Evolutionary conservation across 2,113 vertebrate genomes (phyloP), one percentile per base, ranked within the genome.

Genomic region (Spea multiplicata): DNA sequence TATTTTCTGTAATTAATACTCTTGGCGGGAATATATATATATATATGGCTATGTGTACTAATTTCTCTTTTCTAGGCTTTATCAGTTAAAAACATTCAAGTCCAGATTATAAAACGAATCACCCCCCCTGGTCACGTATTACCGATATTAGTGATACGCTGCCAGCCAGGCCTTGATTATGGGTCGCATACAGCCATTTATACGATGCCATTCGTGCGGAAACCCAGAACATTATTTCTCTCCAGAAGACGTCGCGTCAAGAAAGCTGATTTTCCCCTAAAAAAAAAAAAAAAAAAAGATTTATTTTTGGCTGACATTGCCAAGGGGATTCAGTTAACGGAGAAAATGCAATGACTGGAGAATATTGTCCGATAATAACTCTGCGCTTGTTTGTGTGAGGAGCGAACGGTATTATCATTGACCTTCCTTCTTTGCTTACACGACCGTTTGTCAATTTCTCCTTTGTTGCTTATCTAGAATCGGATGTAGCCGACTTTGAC

Each of bases 401-500:
- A 57, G 44, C 52, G 4, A 47, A 45, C 64, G 16, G 64, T 4
- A 30, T 68, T 59, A 68, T 47, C 64, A 68, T 73, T 74, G 78
- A 74, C 78, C 71, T 73, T 68, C 48, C 70, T 73, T 66, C 49
- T 79, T 72, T 66, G 50, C 62, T 79, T 67, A 66, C 70, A 57
- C 8, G 62, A 57, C 44, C 62, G 49, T 64, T 73, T 67, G 62
- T 79, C 77, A 66, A 80, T 74, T 57, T 55, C 52, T 65, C 66
- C 71, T 74, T 66, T 74, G 71, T 68, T 48, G 55, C 61, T 44
- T 66, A 80, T 78, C 14, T 74, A 97, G 97, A 98, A 88, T 99
- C 96, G 0, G 95, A 95, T 4, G 88, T 97, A 76, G 96, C 95
- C 1, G 96, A 98, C 87, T 99, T 99, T 61, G 94, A 99, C 62